Evolutionary conservation across 1,140 invertebrate genomes (phyloP).

Genomic region (Chymomyza costata): DNA sequence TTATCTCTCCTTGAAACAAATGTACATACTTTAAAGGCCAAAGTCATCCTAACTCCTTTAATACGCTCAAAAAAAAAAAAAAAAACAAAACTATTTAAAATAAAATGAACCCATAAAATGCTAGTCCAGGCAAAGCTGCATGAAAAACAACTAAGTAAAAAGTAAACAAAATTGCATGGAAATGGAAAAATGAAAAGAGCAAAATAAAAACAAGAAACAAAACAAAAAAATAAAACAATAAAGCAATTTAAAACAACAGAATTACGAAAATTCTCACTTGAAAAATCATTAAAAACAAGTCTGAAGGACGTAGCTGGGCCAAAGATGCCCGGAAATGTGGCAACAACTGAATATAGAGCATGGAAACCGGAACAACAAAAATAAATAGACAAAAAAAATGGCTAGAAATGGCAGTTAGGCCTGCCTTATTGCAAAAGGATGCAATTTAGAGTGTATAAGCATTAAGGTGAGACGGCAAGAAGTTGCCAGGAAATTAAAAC

Average conservation of each 20-base stretch:
- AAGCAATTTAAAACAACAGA: slow-evolving; percentile 63
- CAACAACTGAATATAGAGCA: slow-evolving; percentile 55
- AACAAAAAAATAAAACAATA: slow-evolving; percentile 14
- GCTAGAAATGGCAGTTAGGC: not conserved
- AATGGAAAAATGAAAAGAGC: slow-evolving; percentile 16
- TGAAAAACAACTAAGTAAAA: slow-evolving; percentile 13
- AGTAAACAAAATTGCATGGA: slow-evolving; percentile 28
- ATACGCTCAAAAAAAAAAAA: too few relatives aligned
- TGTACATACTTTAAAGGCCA: too few relatives aligned
- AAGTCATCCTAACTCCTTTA: too few relatives aligned
- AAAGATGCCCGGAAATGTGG: slow-evolving; percentile 56
- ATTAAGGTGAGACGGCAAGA: slow-evolving; percentile 58
- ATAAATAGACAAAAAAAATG: slow-evolving; percentile 15
- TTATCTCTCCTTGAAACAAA: too few relatives aligned
- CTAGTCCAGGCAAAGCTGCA: not conserved
- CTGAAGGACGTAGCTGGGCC: slow-evolving; percentile 42
- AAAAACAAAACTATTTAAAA: slow-evolving; percentile 57
- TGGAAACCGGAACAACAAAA: slow-evolving; percentile 35
- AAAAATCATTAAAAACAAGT: slow-evolving; percentile 63
- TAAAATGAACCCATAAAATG: slow-evolving; percentile 17
- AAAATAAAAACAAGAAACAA: not conserved
- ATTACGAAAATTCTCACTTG: slow-evolving; percentile 55
- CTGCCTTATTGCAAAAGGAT: slow-evolving; percentile 39
- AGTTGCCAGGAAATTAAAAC: slow-evolving; percentile 58
- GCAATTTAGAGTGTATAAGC: slow-evolving; percentile 61